Evolutionary conservation across 2,113 vertebrate species (phyloP), one percentile per base, ranked within the genome.

Genomic region (Cephalopterus ornatus): DNA sequence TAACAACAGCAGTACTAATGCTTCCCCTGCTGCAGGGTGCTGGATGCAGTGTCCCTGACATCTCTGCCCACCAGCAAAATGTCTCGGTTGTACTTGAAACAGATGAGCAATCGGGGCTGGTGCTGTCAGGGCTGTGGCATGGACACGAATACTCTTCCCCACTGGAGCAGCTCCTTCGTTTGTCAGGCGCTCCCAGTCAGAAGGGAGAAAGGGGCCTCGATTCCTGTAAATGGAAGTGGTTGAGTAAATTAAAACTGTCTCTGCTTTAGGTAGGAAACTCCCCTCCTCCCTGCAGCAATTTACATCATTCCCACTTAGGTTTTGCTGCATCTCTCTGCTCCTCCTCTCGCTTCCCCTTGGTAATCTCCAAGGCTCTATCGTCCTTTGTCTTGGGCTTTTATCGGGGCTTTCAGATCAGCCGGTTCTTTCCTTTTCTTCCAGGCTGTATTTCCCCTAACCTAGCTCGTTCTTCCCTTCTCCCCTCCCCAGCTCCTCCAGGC

Each of bases 371-470:
- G 86, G 30, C 83, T 92, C 66, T 67, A 58, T 87, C 2, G 3
- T 73, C 76, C 77, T 95, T 96, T 95, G 96, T 95, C 76, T 90
- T 9, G 28, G 68, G 70, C 66, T 88, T 85, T 95, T 96, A 95
- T 94, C 83, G 12, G 52, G 52, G 74, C 65, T 93, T 91, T 96
- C 95, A 89, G 52, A 91, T 77, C 96, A 86, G 74, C 88, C 74
- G 88, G 35, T 93, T 80, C 92, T 93, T 94, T 95, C 93, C 89
- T 95, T 93, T 80, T 74, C 59, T 97, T 90, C 91, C 44, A 65
- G 90, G 62, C 68, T 89, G 50, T 70, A 28, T 93, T 96, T 96
- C 95, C 95, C 92, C 76, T 87, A 92, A 72, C 63, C 72, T 39
- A 84, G 52, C 58, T 90, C 82, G 46, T 86, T 96, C 85, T 81